These are phyloP conservation scores for Solenopsis fugax DNA, from an alignment of 1,140 invertebrate genomes.

Conservation along the genomic window DNA sequence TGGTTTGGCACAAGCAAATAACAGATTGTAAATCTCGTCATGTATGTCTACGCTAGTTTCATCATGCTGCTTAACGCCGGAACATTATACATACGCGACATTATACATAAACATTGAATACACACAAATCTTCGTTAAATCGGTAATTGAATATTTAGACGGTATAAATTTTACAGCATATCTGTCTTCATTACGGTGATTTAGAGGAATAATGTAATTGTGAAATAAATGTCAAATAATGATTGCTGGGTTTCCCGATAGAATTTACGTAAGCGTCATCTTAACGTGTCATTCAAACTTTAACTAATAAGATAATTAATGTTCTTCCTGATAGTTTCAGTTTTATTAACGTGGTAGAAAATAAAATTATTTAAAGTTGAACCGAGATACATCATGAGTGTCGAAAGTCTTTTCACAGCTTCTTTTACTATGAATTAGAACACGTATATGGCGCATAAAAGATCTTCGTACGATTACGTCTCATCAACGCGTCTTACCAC, in stretches of 20 bases:
- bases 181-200: background rate
- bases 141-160: background rate
- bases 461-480: slow-evolving; percentile 27
- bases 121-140: slow-evolving; percentile 6
- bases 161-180: background rate
- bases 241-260: background rate
- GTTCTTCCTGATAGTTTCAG: background rate
- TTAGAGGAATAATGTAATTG: background rate
- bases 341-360: background rate
- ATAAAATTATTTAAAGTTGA: background rate
- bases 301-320: background rate
- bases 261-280: background rate
- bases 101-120: slow-evolving; percentile 1
- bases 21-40: slow-evolving; percentile 35
- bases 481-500: slow-evolving; percentile 9
- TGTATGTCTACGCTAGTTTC: background rate
- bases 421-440: background rate
- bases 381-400: background rate
- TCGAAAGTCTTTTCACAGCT: background rate
- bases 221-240: background rate
- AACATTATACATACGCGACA: background rate
- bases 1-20: slow-evolving; percentile 51
- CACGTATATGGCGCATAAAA: background rate
- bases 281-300: background rate
- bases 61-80: background rate